phyloP scores from a whole-genome alignment of 2,797 vertebrate genomes.

The Alca torda region DNA sequence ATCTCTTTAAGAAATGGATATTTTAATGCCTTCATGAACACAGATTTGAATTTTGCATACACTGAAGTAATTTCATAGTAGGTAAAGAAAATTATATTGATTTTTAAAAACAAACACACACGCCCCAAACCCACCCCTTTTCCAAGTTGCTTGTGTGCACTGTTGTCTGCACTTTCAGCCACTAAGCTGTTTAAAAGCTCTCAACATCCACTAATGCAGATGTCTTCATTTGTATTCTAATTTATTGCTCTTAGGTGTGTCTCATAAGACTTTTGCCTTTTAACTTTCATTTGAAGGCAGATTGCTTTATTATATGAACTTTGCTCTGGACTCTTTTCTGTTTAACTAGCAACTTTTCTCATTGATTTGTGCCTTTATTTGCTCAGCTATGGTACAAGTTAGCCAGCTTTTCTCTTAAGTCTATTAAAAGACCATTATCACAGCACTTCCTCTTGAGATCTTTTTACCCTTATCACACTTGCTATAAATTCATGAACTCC shows the following conservation, averaged over 20 bases:
- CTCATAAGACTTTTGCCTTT: background rate
- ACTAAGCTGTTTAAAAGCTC: background rate
- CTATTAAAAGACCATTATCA: slow-evolving; percentile 40
- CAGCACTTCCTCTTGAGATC: slow-evolving; percentile 4
- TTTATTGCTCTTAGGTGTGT: background rate
- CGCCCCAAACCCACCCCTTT: too few relatives aligned
- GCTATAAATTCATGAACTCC: slow-evolving; percentile 42
- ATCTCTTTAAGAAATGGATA: background rate
- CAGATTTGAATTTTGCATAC: background rate
- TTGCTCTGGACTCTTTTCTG: background rate
- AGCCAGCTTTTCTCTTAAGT: background rate
- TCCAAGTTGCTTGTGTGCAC: background rate
- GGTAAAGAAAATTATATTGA: background rate
- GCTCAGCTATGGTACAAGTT: background rate
- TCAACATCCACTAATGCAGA: background rate
- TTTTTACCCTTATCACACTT: slow-evolving; percentile 8
- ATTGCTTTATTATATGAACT: background rate
- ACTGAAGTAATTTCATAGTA: background rate
- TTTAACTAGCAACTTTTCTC: background rate
- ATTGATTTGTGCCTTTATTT: slow-evolving; percentile 24
- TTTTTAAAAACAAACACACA: background rate
- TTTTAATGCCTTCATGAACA: background rate
- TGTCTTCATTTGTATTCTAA: background rate
- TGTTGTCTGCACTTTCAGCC: background rate
- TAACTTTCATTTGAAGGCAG: background rate